Evolutionary conservation across 2,888 invertebrate species (phyloP).

Genomic region (Shargacucullia verbasci): DNA sequence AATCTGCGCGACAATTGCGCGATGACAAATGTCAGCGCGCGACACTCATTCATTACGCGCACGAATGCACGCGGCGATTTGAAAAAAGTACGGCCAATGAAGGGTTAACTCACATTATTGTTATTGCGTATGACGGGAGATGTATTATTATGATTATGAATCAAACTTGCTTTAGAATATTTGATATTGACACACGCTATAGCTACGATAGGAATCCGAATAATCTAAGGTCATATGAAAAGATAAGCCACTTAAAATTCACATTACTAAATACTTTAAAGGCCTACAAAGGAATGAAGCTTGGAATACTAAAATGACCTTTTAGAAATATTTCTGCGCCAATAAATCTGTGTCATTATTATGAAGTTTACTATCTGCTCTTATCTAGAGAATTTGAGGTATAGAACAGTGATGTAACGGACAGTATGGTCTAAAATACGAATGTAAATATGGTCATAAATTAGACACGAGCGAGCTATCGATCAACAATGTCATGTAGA

Average conservation of each 20-base stretch:
- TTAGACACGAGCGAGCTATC: conserved; percentile 57
- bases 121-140: conserved; percentile 73
- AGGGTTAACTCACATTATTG: conserved; percentile 84
- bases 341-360: conserved; percentile 63
- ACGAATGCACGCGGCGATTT: conserved; percentile 78
- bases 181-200: conserved; percentile 9
- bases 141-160: conserved; percentile 71
- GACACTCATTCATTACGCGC: conserved; percentile 85
- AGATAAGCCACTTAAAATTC: conserved; percentile 39
- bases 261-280: conserved; percentile 30
- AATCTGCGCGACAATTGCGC: conserved; percentile 88
- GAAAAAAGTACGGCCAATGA: conserved; percentile 81
- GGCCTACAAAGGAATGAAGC: conserved; percentile 34
- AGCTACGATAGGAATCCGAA: conserved; percentile 19
- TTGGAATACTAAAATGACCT: conserved; percentile 53
- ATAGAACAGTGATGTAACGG: conserved; percentile 46
- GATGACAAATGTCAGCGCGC: conserved; percentile 87
- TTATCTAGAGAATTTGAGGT: conserved; percentile 60
- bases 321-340: conserved; percentile 54
- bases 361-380: conserved; percentile 52
- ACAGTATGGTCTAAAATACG: conserved; percentile 42
- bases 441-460: conserved; percentile 62
- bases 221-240: conserved; percentile 13
- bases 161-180: conserved; percentile 26
- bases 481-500: conserved; percentile 63